Conservation (phyloP, 2,888 invertebrate species). For the Phaedon cochleariae region DNA sequence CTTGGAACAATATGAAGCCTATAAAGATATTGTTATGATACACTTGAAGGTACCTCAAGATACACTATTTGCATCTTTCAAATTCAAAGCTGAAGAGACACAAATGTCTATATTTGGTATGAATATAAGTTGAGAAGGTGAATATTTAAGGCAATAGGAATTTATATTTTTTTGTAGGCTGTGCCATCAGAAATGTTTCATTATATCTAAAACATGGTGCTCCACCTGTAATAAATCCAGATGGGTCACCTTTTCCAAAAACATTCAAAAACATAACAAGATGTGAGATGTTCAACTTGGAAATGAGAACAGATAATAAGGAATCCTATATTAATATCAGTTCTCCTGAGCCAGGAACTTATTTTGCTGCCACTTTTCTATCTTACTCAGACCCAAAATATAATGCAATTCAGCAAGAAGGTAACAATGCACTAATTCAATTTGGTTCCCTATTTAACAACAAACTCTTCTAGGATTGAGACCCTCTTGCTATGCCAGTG, state of each 20-base stretch:
- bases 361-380: slow-evolving; percentile 82
- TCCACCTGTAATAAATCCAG: slow-evolving; percentile 84
- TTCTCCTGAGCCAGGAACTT: slow-evolving; percentile 77
- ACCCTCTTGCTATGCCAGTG: slow-evolving; percentile 61
- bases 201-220: slow-evolving; percentile 82
- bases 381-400: slow-evolving; percentile 78
- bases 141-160: background rate
- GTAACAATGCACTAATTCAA: slow-evolving; percentile 58
- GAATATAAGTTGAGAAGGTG: slow-evolving; percentile 28
- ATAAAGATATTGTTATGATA: slow-evolving; percentile 55
- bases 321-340: slow-evolving; percentile 69
- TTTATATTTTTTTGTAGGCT: slow-evolving; percentile 48
- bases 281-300: slow-evolving; percentile 66
- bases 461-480: slow-evolving; percentile 67
- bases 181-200: slow-evolving; percentile 66
- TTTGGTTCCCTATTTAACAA: background rate
- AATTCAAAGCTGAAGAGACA: slow-evolving; percentile 55
- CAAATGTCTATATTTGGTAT: slow-evolving; percentile 55
- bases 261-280: slow-evolving; percentile 56
- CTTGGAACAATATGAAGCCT: slow-evolving; percentile 54
- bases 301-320: slow-evolving; percentile 70
- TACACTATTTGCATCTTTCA: slow-evolving; percentile 55
- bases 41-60: slow-evolving; percentile 57
- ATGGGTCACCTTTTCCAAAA: slow-evolving; percentile 77
- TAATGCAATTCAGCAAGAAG: slow-evolving; percentile 79